A percentile compares a stretch with the other conserved stretches of the same genome.
These are phyloP conservation scores for Andrena bucephala DNA, from an alignment of 2,888 invertebrate genomes.

Conservation along the genomic window DNA sequence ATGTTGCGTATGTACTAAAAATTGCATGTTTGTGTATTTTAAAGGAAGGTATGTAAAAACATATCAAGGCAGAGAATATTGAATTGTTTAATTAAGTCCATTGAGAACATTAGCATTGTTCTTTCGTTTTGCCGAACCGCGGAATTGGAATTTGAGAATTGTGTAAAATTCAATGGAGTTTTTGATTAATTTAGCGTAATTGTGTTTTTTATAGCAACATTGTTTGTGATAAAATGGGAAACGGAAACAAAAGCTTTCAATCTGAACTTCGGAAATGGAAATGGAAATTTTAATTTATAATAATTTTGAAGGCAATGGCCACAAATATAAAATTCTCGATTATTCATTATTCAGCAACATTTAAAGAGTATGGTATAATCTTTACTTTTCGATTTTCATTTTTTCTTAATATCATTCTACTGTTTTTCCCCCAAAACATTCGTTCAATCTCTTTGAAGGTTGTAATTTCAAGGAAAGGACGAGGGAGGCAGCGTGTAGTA, in stretches of 20 bases:
- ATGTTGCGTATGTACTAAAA: background rate
- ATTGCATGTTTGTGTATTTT: background rate
- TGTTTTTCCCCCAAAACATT: background rate
- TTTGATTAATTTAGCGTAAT: constrained; percentile 12
- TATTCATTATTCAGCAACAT: background rate
- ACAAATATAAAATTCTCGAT: background rate
- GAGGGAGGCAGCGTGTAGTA: background rate
- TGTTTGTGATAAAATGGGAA: constrained; percentile 8
- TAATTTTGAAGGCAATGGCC: background rate
- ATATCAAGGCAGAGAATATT: background rate
- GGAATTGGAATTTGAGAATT: constrained; percentile 15
- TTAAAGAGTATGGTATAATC: background rate
- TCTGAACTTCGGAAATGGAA: background rate
- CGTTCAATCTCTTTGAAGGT: background rate
- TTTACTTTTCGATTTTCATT: background rate
- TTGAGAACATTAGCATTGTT: background rate
- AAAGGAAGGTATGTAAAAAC: background rate
- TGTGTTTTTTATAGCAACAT: background rate
- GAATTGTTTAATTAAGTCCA: constrained; percentile 12
- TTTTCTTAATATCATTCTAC: background rate
- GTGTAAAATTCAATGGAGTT: constrained; percentile 11
- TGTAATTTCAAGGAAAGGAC: background rate
- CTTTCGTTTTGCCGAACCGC: background rate
- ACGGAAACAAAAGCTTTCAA: constrained; percentile 11
- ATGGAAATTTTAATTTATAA: constrained; percentile 6